A percentile compares a stretch with the other conserved stretches of the same genome.
These are phyloP conservation scores for Anguilla obscura DNA, from an alignment of 2,797 vertebrate genomes.

Conservation along the genomic window DNA sequence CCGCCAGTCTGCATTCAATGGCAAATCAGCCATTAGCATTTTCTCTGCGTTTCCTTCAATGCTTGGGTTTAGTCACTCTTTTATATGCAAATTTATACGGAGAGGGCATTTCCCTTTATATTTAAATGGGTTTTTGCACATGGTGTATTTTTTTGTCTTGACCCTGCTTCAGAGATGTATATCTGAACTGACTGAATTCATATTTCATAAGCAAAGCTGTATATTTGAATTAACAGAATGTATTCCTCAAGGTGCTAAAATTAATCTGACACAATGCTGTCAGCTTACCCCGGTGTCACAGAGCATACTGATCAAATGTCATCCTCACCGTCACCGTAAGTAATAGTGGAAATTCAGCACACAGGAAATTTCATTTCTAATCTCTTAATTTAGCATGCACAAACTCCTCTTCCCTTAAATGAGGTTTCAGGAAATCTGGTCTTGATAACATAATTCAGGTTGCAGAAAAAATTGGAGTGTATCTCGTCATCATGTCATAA, in stretches of 20 bases:
- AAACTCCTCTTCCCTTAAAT: background rate
- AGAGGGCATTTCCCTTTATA: constrained; percentile 7
- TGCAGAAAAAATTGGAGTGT: background rate
- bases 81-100: constrained; percentile 25
- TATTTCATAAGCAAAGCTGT: constrained; percentile 19
- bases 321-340: background rate
- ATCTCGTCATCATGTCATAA: background rate
- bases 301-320: constrained; percentile 8
- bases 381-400: background rate
- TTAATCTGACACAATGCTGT: constrained; percentile 9
- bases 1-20: background rate
- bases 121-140: constrained; percentile 27
- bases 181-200: constrained; percentile 25
- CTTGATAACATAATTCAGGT: background rate
- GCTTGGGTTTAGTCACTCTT: constrained; percentile 13
- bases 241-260: constrained; percentile 18
- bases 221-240: constrained; percentile 9
- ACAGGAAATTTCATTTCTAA: background rate
- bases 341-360: background rate
- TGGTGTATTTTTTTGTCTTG: constrained; percentile 14
- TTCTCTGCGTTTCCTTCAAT: background rate
- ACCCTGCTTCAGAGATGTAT: constrained; percentile 17
- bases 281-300: constrained; percentile 11
- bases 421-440: background rate
- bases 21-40: background rate